These are phyloP conservation scores for Parambassis ranga DNA, from an alignment of 2,797 vertebrate genomes.

Conservation along the genomic window DNA sequence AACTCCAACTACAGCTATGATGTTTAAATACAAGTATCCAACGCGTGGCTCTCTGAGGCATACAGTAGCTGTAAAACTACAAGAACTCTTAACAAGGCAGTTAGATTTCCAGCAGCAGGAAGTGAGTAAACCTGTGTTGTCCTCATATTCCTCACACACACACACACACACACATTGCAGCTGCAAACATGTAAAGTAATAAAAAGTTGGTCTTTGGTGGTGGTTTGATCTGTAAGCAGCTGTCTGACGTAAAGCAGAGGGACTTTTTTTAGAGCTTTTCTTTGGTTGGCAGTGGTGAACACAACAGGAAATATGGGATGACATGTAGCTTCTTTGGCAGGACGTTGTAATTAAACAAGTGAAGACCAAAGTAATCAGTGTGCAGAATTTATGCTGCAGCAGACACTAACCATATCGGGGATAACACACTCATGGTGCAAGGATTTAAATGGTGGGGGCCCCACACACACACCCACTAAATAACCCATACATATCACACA, in stretches of 20 bases:
- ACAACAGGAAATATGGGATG: background rate
- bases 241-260: background rate
- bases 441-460: background rate
- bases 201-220: background rate
- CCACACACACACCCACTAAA: background rate
- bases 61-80: too few relatives aligned
- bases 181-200: background rate
- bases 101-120: conserved; percentile 5
- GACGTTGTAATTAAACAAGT: conserved; percentile 14
- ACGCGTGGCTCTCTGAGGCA: too few relatives aligned
- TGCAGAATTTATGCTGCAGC: background rate
- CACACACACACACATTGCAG: conserved; percentile 3
- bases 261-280: background rate
- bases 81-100: background rate
- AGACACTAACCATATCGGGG: background rate
- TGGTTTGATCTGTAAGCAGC: background rate
- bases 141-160: too few relatives aligned
- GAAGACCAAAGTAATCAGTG: background rate
- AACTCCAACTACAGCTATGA: too few relatives aligned
- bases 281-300: background rate
- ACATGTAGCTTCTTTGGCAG: background rate
- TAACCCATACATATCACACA: background rate
- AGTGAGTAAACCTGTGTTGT: conserved; percentile 9
- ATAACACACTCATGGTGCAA: background rate
- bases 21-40: too few relatives aligned